Percentiles rank a stretch among this genome's conserved stretches.
phyloP scores from a whole-genome alignment of 2,113 vertebrate genomes.

The Dermatemys mawii region DNA sequence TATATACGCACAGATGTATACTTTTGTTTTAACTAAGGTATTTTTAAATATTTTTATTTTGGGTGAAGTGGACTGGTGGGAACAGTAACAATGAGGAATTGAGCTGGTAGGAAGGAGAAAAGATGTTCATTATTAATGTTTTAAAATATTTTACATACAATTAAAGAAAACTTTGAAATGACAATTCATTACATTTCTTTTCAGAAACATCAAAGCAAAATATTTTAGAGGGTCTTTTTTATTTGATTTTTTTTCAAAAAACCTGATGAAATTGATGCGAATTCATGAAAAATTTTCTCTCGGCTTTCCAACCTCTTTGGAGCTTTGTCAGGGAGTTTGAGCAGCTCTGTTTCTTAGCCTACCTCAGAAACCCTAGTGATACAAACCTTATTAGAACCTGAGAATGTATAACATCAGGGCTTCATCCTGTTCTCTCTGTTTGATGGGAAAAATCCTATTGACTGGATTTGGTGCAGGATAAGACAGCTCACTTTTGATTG shows the following conservation, averaged over 20 bases:
- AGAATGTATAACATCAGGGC: background rate
- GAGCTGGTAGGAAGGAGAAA: background rate
- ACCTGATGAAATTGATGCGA: background rate
- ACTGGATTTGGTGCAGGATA: background rate
- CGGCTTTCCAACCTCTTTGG: background rate
- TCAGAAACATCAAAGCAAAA: background rate
- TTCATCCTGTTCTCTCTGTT: background rate
- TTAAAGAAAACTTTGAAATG: too few species aligned
- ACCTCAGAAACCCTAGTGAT: background rate
- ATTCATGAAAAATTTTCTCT: background rate
- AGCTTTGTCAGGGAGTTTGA: background rate
- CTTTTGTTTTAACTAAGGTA: background rate
- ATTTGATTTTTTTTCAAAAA: background rate
- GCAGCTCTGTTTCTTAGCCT: background rate
- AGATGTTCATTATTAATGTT: too few species aligned
- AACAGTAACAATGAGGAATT: background rate
- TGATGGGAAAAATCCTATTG: background rate
- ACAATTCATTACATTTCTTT: background rate
- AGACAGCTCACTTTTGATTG: background rate
- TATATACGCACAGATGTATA: background rate
- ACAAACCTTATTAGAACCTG: background rate
- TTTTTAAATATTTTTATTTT: background rate
- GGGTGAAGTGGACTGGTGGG: fast-evolving
- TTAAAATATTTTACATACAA: too few species aligned
- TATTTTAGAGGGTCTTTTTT: background rate